These are phyloP conservation scores for Salarias fasciatus DNA, from an alignment of 2,797 vertebrate species.

Conservation along the genomic window DNA sequence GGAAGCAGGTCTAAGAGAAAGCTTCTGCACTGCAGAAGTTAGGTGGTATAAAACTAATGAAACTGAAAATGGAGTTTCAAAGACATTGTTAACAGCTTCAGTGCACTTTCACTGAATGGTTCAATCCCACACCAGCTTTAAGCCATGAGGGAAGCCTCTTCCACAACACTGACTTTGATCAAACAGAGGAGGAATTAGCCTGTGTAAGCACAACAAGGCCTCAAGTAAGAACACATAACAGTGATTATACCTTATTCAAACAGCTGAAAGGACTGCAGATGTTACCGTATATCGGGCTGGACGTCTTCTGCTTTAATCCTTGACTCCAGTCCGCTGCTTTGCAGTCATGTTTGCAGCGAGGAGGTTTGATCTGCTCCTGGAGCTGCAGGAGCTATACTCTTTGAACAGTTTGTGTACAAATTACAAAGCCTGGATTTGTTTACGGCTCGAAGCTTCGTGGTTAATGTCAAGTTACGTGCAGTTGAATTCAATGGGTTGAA, in stretches of 20 bases:
- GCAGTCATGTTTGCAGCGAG: slow-evolving; percentile 47
- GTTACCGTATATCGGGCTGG: slow-evolving; percentile 26
- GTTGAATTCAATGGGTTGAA: neutral
- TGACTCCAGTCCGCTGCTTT: slow-evolving; percentile 29
- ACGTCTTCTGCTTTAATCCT: slow-evolving; percentile 31
- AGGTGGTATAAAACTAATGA: neutral
- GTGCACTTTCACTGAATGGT: slow-evolving; percentile 31
- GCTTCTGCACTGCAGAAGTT: neutral
- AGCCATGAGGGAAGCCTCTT: slow-evolving; percentile 29
- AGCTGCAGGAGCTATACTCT: slow-evolving; percentile 33
- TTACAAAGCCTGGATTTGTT: slow-evolving; percentile 16
- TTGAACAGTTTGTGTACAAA: slow-evolving; percentile 40
- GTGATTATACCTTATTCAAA: slow-evolving; percentile 46
- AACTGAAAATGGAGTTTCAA: neutral
- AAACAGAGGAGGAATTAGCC: slow-evolving; percentile 57
- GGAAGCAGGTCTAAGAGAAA: neutral
- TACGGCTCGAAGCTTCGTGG: slow-evolving; percentile 6
- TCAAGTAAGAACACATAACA: slow-evolving; percentile 21
- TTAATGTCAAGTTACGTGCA: slow-evolving; percentile 6
- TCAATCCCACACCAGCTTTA: slow-evolving; percentile 11
- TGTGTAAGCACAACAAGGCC: slow-evolving; percentile 38
- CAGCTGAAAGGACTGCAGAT: slow-evolving; percentile 36
- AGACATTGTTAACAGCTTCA: neutral
- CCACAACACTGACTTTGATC: slow-evolving; percentile 47
- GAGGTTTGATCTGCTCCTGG: slow-evolving; percentile 33